Evolutionary conservation across 2,113 vertebrate genomes (phyloP).

Genomic region (Barbus barbus): DNA sequence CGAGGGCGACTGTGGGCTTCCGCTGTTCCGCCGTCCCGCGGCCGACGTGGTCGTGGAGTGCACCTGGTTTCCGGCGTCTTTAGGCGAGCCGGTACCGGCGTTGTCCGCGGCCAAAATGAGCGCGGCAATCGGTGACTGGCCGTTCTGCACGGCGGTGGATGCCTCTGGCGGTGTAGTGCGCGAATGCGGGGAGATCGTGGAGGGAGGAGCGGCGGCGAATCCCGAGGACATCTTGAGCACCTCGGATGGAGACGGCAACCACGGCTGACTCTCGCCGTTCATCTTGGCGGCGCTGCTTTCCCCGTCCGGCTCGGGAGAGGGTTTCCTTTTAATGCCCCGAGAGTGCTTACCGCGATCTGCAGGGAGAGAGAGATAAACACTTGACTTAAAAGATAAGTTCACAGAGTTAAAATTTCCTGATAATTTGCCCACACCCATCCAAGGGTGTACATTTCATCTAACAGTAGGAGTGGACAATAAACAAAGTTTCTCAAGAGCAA

Average conservation of each 20-base stretch:
- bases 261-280: slow-evolving; percentile 84
- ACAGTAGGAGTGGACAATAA: too few species aligned
- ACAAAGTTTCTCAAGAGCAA: too few species aligned
- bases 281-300: slow-evolving; percentile 82
- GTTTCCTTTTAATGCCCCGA: slow-evolving; percentile 77
- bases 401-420: too few species aligned
- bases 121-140: slow-evolving; percentile 92
- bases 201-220: slow-evolving; percentile 73
- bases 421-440: too few species aligned
- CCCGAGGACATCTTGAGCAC: slow-evolving; percentile 83
- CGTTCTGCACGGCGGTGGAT: slow-evolving; percentile 79
- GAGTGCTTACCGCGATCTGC: slow-evolving; percentile 73
- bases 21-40: slow-evolving; percentile 79
- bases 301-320: slow-evolving; percentile 88
- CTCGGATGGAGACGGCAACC: slow-evolving; percentile 84
- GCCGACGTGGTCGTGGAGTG: slow-evolving; percentile 82
- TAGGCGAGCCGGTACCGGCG: slow-evolving; percentile 82
- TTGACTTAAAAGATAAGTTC: background rate
- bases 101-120: slow-evolving; percentile 93
- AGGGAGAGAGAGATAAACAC: slow-evolving; percentile 35
- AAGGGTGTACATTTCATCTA: too few species aligned
- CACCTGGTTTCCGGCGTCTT: slow-evolving; percentile 85
- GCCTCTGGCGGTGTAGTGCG: slow-evolving; percentile 89
- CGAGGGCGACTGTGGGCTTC: slow-evolving; percentile 88
- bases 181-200: slow-evolving; percentile 88